These are phyloP conservation scores for Molossus molossus DNA, from an alignment of 2,797 vertebrate species.

Conservation along the genomic window DNA sequence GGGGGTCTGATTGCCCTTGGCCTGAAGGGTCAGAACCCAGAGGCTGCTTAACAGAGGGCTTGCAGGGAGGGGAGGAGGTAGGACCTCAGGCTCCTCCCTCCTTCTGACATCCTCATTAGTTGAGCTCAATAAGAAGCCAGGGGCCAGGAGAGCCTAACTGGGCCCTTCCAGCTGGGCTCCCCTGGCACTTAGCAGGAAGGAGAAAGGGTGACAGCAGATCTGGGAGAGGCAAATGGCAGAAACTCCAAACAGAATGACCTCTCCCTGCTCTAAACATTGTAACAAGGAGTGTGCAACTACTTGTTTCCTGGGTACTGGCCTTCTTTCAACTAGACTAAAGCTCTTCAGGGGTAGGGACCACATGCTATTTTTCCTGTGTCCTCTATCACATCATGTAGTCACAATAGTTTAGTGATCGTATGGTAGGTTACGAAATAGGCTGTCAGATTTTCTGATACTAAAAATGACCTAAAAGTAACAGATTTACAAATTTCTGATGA, in stretches of 20 bases:
- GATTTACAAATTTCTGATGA: constrained; percentile 16
- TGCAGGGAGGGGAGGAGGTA: background rate
- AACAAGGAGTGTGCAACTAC: rapidly evolving
- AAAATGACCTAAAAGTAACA: background rate
- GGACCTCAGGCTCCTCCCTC: background rate
- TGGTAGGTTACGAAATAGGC: background rate
- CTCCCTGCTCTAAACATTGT: background rate
- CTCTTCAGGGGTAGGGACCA: background rate
- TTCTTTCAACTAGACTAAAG: background rate
- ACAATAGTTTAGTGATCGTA: background rate
- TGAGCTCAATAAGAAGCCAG: background rate
- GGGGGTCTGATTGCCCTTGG: background rate
- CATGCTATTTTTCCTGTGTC: background rate
- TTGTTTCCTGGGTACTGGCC: background rate
- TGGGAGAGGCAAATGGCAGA: background rate
- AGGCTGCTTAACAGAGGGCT: background rate
- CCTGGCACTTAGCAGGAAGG: background rate
- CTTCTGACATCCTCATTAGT: background rate
- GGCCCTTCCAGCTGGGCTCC: background rate
- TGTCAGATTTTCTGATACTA: constrained; percentile 28
- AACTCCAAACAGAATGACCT: background rate
- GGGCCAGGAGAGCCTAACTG: background rate
- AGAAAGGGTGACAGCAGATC: background rate
- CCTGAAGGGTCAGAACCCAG: background rate
- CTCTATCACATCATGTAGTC: background rate